Evolutionary conservation across 1,140 invertebrate species (phyloP), one percentile per base, ranked within the genome.

Genomic region (Trichoplusia ni): DNA sequence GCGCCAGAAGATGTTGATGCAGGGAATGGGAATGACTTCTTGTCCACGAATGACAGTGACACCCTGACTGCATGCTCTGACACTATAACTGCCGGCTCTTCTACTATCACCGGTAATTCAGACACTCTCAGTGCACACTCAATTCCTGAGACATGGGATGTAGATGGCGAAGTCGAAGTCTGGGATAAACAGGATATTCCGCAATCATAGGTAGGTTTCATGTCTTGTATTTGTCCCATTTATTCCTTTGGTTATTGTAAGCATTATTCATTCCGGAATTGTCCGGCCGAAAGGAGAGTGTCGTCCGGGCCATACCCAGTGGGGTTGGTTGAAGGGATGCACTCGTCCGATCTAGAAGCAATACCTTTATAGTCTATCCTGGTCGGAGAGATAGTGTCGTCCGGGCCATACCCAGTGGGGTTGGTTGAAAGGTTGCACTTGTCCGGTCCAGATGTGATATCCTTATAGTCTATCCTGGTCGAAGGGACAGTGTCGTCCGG

Each of bases 1-100:
- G 71, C 69, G 69, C 21, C 54, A 16, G 67, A 70, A 18, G 23
- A 61, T 61, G 60, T 42, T 66, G 66, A 69, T 16, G n/a, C 29
- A 33, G 38, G 19, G 33, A 23, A 19, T 56, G 38, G 3, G 7
- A 27, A 27, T 4, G 3, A 56, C 18, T 4, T 14, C 4, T 44
- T 44, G 7, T 2, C 13, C 23, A 7, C 23, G 4, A 18, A 64
- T 23, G 53, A 53, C 13, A 54, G 16, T 44, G 63, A 73, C 8
- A 60, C 64, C 31, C 64, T 69, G 59, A 67, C 63, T 23, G 40
- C 62, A 19, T 51, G 44, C 54, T 67, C 68, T 1, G 49, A 71
- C 8, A 61, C 64, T 35, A 29, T 18, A 27, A 64, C 63, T 6
- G 18, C 59, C 0, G 33, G 46, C 14, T 67, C 67, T 8, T 18